These are phyloP conservation scores for Blennius ocellaris DNA, from an alignment of 2,113 vertebrate species.

Conservation along the genomic window DNA sequence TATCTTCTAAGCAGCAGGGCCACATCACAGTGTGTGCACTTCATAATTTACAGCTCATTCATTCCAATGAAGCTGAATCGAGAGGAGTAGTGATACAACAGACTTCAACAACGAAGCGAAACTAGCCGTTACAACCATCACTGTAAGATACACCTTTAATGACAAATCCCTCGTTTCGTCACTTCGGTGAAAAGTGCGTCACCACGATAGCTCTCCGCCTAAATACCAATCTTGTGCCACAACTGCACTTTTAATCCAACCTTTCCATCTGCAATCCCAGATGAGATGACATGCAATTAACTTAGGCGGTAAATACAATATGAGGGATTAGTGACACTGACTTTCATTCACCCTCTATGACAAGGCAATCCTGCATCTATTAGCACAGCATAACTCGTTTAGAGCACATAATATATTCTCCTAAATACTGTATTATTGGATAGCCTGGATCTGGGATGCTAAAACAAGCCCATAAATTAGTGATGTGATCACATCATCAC, in stretches of 20 bases:
- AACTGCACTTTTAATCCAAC: slow-evolving; percentile 70
- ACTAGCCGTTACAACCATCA: slow-evolving; percentile 5
- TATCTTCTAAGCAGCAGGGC: slow-evolving; percentile 28
- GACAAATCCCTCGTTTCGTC: not conserved
- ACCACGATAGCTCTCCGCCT: slow-evolving; percentile 11
- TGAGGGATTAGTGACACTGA: slow-evolving; percentile 65
- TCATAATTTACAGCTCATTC: slow-evolving; percentile 70
- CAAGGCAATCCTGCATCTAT: slow-evolving; percentile 28
- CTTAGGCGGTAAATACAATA: slow-evolving; percentile 51
- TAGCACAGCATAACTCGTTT: slow-evolving; percentile 45
- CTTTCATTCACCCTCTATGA: slow-evolving; percentile 53
- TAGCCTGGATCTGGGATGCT: slow-evolving; percentile 43
- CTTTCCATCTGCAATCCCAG: slow-evolving; percentile 66
- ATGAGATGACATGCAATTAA: slow-evolving; percentile 72
- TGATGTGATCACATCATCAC: slow-evolving; percentile 46
- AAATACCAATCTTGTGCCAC: slow-evolving; percentile 38
- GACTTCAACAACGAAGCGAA: slow-evolving; percentile 11
- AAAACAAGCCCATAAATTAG: slow-evolving; percentile 70
- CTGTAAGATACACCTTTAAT: slow-evolving; percentile 4
- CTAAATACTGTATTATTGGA: slow-evolving; percentile 68
- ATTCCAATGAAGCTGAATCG: slow-evolving; percentile 28
- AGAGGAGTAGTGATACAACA: slow-evolving; percentile 2
- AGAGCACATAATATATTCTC: slow-evolving; percentile 53
- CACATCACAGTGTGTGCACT: slow-evolving; percentile 39
- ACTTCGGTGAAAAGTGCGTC: not conserved